Percentiles rank a stretch among this genome's conserved stretches.
Conservation (phyloP, 2,797 vertebrate species). For the Hipposideros larvatus region DNA sequence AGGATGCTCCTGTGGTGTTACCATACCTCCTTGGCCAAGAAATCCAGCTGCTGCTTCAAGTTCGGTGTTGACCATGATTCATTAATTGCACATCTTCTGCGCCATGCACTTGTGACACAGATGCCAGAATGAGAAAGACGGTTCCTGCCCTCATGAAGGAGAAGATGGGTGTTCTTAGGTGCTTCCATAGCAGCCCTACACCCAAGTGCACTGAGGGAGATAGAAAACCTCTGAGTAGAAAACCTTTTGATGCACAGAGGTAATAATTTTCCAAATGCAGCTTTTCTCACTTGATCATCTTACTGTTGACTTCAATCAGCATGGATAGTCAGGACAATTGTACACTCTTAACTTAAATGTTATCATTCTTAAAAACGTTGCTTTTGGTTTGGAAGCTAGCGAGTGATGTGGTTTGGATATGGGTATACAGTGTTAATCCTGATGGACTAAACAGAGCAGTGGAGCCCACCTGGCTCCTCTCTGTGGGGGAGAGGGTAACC, state of each 20-base stretch:
- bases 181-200: too few species aligned
- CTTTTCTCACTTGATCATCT: background rate
- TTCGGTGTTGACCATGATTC: background rate
- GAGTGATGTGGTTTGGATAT: background rate
- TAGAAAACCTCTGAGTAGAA: background rate
- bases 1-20: background rate
- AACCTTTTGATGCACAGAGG: background rate
- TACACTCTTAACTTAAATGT: background rate
- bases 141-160: fast-evolving
- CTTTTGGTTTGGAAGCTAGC: background rate
- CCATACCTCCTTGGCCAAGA: background rate
- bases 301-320: background rate
- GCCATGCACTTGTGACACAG: background rate
- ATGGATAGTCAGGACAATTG: background rate
- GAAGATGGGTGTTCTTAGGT: background rate
- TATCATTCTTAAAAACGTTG: background rate
- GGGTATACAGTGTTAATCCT: background rate
- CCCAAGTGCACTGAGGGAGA: fast-evolving
- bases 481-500: background rate
- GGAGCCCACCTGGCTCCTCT: background rate
- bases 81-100: background rate
- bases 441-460: background rate
- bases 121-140: background rate
- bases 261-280: background rate
- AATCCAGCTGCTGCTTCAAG: background rate